A percentile compares a stretch with the other conserved stretches of the same genome.
These are phyloP conservation scores for Drosophila aldrichi DNA, from an alignment of 2,888 invertebrate species.

Conservation along the genomic window DNA sequence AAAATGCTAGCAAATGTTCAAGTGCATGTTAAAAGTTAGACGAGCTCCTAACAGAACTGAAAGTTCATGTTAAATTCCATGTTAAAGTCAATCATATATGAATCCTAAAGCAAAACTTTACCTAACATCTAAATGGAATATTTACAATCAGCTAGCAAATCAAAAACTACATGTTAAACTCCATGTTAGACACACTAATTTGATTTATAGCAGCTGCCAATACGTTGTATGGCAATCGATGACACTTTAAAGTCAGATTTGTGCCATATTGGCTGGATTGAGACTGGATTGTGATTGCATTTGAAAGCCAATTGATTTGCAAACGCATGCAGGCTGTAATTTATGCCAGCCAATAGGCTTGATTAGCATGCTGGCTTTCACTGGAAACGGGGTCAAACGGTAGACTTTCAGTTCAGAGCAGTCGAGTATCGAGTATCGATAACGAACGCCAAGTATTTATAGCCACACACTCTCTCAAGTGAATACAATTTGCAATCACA, in stretches of 20 bases:
- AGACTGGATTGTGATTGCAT: constrained; percentile 34
- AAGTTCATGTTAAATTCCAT: background rate
- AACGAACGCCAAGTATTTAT: constrained; percentile 21
- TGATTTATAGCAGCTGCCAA: background rate
- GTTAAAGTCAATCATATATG: background rate
- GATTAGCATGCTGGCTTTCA: constrained; percentile 25
- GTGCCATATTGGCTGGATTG: constrained; percentile 10
- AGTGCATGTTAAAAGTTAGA: background rate
- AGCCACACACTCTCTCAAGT: constrained; percentile 1
- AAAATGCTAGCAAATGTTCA: background rate
- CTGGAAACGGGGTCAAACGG: constrained; percentile 15
- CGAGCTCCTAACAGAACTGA: background rate
- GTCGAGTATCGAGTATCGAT: constrained; percentile 20
- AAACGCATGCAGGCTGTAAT: constrained; percentile 34
- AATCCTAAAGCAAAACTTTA: background rate
- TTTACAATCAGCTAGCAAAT: background rate
- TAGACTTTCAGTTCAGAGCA: constrained; percentile 7
- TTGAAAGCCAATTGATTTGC: constrained; percentile 46
- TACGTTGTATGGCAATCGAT: too few relatives aligned
- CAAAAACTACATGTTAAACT: background rate
- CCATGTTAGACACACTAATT: background rate
- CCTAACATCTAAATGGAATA: too few relatives aligned
- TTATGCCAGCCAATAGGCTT: constrained; percentile 26
- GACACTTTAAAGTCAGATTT: constrained; percentile 12
- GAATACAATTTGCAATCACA: constrained; percentile 40